Evolutionary conservation across 2,113 vertebrate genomes (phyloP), one percentile per base, ranked within the genome.

Genomic region (Coracopsis vasa): DNA sequence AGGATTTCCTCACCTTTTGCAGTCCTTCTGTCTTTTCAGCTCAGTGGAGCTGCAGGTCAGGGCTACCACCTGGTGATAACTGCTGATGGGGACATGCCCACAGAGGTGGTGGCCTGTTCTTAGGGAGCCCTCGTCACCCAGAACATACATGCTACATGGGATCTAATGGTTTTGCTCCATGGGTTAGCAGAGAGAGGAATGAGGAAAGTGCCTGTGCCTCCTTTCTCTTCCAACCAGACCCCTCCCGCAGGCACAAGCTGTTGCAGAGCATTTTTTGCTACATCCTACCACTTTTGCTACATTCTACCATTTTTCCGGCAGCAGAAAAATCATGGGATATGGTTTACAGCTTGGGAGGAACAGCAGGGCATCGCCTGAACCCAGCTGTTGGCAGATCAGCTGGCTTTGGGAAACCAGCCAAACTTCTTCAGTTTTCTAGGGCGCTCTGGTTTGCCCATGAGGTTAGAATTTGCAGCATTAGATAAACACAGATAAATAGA

Each of bases 381-480:
- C 54, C 69, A 79, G 60, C 42, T 78, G 64, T 54, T 93, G 86
- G 79, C 60, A 67, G 78, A 80, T 66, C 62, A 58, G 25, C 62
- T 83, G 53, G 48, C 5, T 2, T 3, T 84, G 71, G 90, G 92
- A 95, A 90, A 86, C 9, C 31, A 86, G 69, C 75, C 88, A 93
- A 56, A 6, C 14, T 71, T 90, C 83, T 86, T 28, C 51, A 48
- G 67, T 86, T 96, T 96, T 88, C 92, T 95, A 80, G 51, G 64
- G 29, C 9, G 0, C 35, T 78, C 33, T 50, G 21, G 13, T 83
- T 96, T 95, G 48, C 47, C 31, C 3, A 6, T 20, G 53, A 84
- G 47, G 60, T 79, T 37, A 66, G 73, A 92, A 80, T 93, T 90
- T 88, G 58, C 86, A 90, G 54, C 0, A 1, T 80, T 61, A 73